Conservation (phyloP, 2,113 vertebrate species). For the Thunnus thynnus region DNA sequence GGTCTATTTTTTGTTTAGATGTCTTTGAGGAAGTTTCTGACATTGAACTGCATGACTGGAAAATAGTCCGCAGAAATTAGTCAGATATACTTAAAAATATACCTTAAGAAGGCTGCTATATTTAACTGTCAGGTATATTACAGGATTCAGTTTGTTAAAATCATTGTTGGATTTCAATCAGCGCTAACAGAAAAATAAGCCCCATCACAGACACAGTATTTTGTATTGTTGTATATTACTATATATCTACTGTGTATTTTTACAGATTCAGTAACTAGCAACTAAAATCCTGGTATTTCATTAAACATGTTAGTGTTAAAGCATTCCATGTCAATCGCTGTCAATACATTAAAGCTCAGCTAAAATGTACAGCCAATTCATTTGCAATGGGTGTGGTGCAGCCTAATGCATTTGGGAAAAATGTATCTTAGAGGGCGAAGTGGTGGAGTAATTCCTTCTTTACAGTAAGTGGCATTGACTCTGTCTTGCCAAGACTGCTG, state of each 20-base stretch:
- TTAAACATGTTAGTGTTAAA: background rate
- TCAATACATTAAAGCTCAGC: background rate
- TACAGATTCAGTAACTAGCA: background rate
- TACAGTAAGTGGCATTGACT: conserved; percentile 63
- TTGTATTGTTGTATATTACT: too few relatives aligned
- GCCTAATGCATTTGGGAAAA: conserved; percentile 20
- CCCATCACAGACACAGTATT: background rate
- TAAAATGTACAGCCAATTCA: conserved; percentile 14
- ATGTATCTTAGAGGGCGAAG: conserved; percentile 13
- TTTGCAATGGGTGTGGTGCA: conserved; percentile 27
- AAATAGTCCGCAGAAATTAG: conserved; percentile 63
- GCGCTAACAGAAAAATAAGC: background rate
- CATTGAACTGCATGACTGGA: conserved; percentile 72
- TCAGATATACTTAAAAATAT: conserved; percentile 43
- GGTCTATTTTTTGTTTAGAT: conserved; percentile 62
- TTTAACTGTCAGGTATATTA: background rate
- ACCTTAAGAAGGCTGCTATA: background rate
- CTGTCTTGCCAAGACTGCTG: conserved; percentile 39
- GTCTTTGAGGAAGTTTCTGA: conserved; percentile 69
- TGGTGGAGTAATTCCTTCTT: conserved; percentile 48
- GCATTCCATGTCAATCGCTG: background rate
- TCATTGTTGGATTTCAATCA: background rate
- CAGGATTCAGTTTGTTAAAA: background rate
- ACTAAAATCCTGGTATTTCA: background rate
- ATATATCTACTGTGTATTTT: background rate